Evolutionary conservation across 1,140 invertebrate genomes (phyloP).

Genomic region (Rhysida immarginata): DNA sequence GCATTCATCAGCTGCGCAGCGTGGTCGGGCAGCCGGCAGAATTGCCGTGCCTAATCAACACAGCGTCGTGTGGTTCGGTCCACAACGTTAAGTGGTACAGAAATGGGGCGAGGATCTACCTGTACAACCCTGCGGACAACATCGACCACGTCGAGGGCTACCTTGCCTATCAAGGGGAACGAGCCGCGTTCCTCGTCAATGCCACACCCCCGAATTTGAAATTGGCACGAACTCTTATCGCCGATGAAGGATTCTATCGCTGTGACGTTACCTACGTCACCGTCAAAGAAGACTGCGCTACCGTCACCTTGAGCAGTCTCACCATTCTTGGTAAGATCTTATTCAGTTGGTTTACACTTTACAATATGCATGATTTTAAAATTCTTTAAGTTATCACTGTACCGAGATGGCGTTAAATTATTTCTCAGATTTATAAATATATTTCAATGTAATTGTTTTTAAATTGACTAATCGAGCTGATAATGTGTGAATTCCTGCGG

Average conservation of each 20-base stretch:
- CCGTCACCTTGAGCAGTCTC: constrained; percentile 59
- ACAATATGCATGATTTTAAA: no score
- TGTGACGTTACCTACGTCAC: constrained; percentile 72
- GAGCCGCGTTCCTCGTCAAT: constrained; percentile 27
- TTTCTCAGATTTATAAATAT: no score
- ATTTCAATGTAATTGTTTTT: no score
- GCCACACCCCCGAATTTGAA: constrained; percentile 46
- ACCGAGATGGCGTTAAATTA: no score
- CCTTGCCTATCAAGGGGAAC: constrained; percentile 33
- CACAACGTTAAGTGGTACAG: constrained; percentile 84
- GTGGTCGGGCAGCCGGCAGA: constrained; percentile 39
- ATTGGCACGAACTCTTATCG: constrained; percentile 46
- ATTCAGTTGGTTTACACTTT: background rate
- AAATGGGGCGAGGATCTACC: constrained; percentile 58
- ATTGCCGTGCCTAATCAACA: constrained; percentile 57
- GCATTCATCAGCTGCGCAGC: constrained; percentile 29
- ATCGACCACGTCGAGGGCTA: constrained; percentile 55
- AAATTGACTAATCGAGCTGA: no score
- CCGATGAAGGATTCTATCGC: constrained; percentile 65
- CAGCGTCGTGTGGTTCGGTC: constrained; percentile 55
- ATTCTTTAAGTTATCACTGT: no score
- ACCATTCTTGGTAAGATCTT: constrained; percentile 55
- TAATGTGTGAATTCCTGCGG: no score
- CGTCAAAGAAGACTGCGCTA: constrained; percentile 55
- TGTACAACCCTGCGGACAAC: constrained; percentile 57